Base-by-base conservation (phyloP, 2,113 vertebrate genomes). In the Motacilla tschutschensis region DNA sequence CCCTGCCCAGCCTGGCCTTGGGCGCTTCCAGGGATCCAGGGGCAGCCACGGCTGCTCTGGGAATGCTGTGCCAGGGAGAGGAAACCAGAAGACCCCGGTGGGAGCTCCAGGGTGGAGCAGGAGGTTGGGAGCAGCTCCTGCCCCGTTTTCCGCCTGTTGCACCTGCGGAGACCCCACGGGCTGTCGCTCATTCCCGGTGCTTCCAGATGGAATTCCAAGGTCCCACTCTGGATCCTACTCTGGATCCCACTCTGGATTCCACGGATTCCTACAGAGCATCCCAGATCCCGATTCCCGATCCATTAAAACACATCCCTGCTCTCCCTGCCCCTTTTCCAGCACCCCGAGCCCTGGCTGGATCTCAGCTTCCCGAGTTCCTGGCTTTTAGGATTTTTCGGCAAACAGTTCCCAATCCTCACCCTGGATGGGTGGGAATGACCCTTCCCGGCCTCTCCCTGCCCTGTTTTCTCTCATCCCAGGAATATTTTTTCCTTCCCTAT, bases 91-190 rank as follows among this genome's bases (percentile, higher is more conserved):
- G 47, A 8, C 35, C 11, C 36, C 72, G 14, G 24, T 1, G 57
- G 36, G 9, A 60, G 35, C 10, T 59, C 33, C 2, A 1, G 31
- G 16, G 3, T 0, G 7, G 26, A 58, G 33, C 70, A 7, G 54
- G 21, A 74, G 17, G 6, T 16, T 6, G 29, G 44, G 71, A 60
- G 22, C 55, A 20, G 44, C 44, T 62, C 46, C 36, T 2, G 18
- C 6, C 46, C 46, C 8, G 2, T 51, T 33, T 28, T 7, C 55
- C 8, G 0, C 12, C 44, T 3, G 11, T 0, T 16, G 21, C 21
- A 18, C 48, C 48, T 28, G 31, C 8, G 1, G n/a, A 17, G 31
- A 16, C 10, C 41, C 26, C 19, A 3, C 1, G 9, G 33, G 70
- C 41, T 31, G 54, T 1, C 2, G 43, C 35, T 48, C 35, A 3